Evolutionary conservation across 1,140 invertebrate species (phyloP), one percentile per base, ranked within the genome.

Genomic region (Drosophila albomicans): DNA sequence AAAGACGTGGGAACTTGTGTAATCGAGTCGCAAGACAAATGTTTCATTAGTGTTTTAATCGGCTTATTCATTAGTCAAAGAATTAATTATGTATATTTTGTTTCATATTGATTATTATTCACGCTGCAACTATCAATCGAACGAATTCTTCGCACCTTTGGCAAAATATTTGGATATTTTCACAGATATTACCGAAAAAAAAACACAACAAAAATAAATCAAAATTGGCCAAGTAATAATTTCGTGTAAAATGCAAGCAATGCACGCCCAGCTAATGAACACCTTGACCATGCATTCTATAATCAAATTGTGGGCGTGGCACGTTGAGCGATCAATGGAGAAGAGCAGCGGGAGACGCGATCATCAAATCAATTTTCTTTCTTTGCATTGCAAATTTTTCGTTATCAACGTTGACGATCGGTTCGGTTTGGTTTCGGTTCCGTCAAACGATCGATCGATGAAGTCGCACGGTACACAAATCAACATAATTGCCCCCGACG

Each of bases 281-380:
- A 78, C 71, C 15, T 73, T 78, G 70, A 56, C 64, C 35, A 43
- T 51, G 61, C 46, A 67, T 74, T 66, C 65, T 64, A 65, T 87
- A 77, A 82, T 87, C 73, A 84, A 75, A 67, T 78, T 64, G 78
- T 71, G 80, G 84, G 84, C 84, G 84, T 88, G 85, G 45, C 84
- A 52, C 68, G 76, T 70, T 69, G 72, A 38, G 54, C 48, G 48
- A 25, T 49, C 28, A 32, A 25, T 48, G 75, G 68, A 67, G 73
- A 67, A 71, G 70, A 28, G 38, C 25, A 56, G 51, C 35, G 71
- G 63, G 46, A n/a, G 7, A 30, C 48, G 54, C 80, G 80, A 85
- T 81, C 78, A 79, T 79, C 85, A 85, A 89, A 89, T 89, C 85
- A 89, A 89, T 89, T 89, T 89, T 74, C 78, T 74, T 85, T 89